Evolutionary conservation across 2,888 invertebrate genomes (phyloP), one percentile per base, ranked within the genome.

Genomic region (Cryptus viduatorius): DNA sequence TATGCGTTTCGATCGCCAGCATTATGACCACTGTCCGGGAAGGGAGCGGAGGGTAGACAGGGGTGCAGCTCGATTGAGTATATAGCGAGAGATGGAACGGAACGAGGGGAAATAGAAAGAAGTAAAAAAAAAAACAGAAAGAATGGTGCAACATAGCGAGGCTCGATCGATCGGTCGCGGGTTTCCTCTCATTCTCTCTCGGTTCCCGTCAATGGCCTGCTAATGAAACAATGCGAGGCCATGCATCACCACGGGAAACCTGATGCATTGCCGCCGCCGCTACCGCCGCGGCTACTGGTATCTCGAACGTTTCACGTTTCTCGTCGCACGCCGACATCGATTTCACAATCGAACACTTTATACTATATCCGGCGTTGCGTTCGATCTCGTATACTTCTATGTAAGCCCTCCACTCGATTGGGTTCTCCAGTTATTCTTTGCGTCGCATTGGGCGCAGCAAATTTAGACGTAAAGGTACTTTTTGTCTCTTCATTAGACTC

Each of bases 221-320:
- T 88, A 89, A 90, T 89, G 88, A 89, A 88, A 90, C 89, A 90
- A 89, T 88, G 82, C 83, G 59, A 82, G 53, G 77, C 86, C 78
- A 83, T 83, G 71, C 83, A 82, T 79, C 84, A 79, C 69, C 50
- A 24, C 78, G 44, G 42, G 69, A 81, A 85, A 80, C 77, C 53
- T 68, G 69, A 83, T 79, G 72, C 71, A 80, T 81, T 77, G 79
- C 67, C 82, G 68, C 71, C 77, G 37, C 37, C 71, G 78, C 79
- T n/a, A n/a, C n/a, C 73, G 79, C 71, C 79, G 37, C 48, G 77
- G n/a, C 61, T 69, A 68, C 37, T 16, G 64, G 78, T 64, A 56
- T 68, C 65, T 76, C 64, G 44, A 73, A 44, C 46, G 73, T 76
- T 79, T 75, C 75, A 19, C 78, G 19, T 81, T 81, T 75, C 73